Conservation (phyloP, 2,113 vertebrate genomes). For the Hypocryptadius cinnamomeus region DNA sequence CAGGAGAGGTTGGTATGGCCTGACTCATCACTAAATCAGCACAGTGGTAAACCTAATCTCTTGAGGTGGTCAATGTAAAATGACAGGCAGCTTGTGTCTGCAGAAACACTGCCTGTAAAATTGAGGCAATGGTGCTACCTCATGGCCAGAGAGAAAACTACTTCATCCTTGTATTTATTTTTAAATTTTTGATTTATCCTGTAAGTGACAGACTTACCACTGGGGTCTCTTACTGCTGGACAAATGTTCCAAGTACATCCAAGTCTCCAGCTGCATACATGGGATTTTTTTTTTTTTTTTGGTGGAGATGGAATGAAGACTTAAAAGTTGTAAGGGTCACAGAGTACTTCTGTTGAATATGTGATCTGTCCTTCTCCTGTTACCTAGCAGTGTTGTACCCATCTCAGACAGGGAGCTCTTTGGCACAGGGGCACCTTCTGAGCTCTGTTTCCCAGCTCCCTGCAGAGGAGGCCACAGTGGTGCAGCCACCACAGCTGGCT, state of each 20-base stretch:
- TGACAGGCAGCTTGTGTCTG: not conserved
- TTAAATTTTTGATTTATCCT: not conserved
- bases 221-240: not conserved
- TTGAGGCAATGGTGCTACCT: not conserved
- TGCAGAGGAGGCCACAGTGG: not conserved
- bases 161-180: not conserved
- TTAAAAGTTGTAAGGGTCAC: not conserved
- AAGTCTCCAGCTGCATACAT: not conserved
- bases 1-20: not conserved
- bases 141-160: not conserved
- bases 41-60: not conserved
- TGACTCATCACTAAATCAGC: not conserved
- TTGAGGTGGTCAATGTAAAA: not conserved
- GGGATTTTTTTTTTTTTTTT: not conserved
- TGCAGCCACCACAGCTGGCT: not conserved
- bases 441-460: not conserved
- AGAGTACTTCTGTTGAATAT: not conserved
- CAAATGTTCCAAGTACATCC: not conserved
- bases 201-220: not conserved
- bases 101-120: not conserved
- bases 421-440: not conserved
- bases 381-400: not conserved
- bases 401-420: not conserved
- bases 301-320: accelerated
- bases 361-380: not conserved